Base-by-base conservation (phyloP, 1,140 invertebrate species). In the Saccostrea cuccullata region DNA sequence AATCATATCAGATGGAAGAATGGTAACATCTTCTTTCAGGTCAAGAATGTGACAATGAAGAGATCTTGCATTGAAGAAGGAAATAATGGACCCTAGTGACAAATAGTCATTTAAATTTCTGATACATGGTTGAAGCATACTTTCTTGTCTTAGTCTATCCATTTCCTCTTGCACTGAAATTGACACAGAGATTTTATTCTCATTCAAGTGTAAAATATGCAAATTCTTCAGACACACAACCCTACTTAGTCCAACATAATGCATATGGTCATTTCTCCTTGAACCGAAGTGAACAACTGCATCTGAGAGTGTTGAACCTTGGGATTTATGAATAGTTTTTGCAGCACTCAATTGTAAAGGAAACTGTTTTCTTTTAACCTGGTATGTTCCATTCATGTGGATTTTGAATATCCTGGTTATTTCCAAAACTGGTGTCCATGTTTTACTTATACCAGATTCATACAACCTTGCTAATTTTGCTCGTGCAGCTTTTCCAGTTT, bases 391-490 rank as follows among this genome's bases (percentile, higher is more conserved):
- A 73, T 82, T 55, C n/a, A 47, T 58, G 40, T 86, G 47, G 30
- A 26, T 15, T 73, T 73, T 73, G 26, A 86, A 55, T 15, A 70
- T 84, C 70, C 89, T 55, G 40, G 87, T 89, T 3, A 84, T 70
- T 73, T 91, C 90, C 85, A 91, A 84, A 20, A 91, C 85, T 86
- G 90, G 87, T 73, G 89, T 91, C 89, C 89, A 90, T 30, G 12
- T n/a, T 11, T 73, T 82, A 20, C 60, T 0, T 26, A 91, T 88
- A 11, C 47, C 58, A 47, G 84, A 30, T 6, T 11, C 40, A 26
- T 87, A 90, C 13, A 90, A 83, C 85, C 88, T 86, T 40, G 77
- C 88, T 55, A 90, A 91, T 36, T 87, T 70, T 26, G 9, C 84
- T 36, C 91, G 85, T 82, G 26, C 9, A n/a, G 20, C 67, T n/a